Conservation (phyloP, 1,140 invertebrate genomes). For the Luehdorfia chinensis region DNA sequence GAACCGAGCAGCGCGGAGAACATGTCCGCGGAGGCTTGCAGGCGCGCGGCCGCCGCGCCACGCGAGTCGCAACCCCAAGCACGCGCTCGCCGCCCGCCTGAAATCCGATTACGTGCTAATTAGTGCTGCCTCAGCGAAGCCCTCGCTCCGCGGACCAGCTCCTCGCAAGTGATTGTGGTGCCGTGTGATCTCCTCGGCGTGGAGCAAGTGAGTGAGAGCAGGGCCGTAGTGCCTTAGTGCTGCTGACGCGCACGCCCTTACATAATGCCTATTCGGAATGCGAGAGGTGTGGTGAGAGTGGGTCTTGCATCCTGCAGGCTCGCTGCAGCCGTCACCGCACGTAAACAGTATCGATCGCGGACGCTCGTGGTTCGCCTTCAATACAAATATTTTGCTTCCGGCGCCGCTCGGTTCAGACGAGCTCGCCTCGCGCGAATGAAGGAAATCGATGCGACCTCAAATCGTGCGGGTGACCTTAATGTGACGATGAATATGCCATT, state of each 20-base stretch:
- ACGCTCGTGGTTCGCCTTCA: not conserved
- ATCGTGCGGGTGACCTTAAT: conserved; percentile 24
- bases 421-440: conserved; percentile 1
- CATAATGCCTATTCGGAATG: too few species aligned
- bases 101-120: too few species aligned
- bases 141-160: too few species aligned
- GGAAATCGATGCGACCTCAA: conserved; percentile 22
- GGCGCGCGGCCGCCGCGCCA: not conserved
- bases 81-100: too few species aligned
- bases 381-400: conserved; percentile 6
- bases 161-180: too few species aligned
- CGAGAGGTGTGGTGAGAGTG: not conserved
- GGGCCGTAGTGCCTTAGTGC: too few species aligned
- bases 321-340: too few species aligned
- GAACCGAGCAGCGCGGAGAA: too few species aligned
- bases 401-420: not conserved
- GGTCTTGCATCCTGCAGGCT: not conserved
- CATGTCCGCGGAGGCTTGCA: too few species aligned
- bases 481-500: not conserved
- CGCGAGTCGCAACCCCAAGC: not conserved
- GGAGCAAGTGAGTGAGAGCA: not conserved
- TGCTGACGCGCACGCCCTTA: conserved; percentile 6
- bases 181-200: not conserved
- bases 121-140: too few species aligned
- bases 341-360: conserved; percentile 25